Evolutionary conservation across 2,888 invertebrate species (phyloP).

Genomic region (Lissonota sp.): DNA sequence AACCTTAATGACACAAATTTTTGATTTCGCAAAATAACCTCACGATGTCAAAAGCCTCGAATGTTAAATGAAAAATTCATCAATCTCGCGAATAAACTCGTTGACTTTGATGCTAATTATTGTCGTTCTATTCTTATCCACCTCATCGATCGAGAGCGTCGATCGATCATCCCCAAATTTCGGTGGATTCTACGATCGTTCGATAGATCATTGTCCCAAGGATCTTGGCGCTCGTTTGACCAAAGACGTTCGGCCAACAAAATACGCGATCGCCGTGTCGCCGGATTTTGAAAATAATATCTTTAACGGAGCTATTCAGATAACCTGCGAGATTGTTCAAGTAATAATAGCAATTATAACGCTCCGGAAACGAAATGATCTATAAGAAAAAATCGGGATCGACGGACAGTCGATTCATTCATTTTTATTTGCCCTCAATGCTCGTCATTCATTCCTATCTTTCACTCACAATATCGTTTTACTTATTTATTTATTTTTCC

Average conservation of each 20-base stretch:
- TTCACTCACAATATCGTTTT: background rate
- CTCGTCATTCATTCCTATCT: slow-evolving; percentile 11
- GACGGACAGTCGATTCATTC: background rate
- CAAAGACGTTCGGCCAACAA: slow-evolving; percentile 51
- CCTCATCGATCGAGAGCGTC: slow-evolving; percentile 12
- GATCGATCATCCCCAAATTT: slow-evolving; percentile 9
- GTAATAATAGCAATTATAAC: slow-evolving; percentile 24
- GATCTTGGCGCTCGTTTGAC: slow-evolving; percentile 57
- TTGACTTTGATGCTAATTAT: slow-evolving; percentile 48
- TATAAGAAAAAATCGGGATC: background rate
- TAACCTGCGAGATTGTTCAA: slow-evolving; percentile 57
- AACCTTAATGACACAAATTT: background rate
- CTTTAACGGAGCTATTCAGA: slow-evolving; percentile 61
- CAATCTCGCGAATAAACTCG: slow-evolving; percentile 16
- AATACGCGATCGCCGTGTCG: slow-evolving; percentile 61
- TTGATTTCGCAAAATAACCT: too few species aligned
- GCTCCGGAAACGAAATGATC: background rate
- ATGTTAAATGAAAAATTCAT: slow-evolving; percentile 47
- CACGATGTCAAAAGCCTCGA: background rate
- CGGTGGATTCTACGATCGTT: slow-evolving; percentile 5
- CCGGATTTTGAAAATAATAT: slow-evolving; percentile 56
- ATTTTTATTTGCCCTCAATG: slow-evolving; percentile 8
- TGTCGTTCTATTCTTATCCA: slow-evolving; percentile 25
- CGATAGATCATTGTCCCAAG: slow-evolving; percentile 7
- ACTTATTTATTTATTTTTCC: too few species aligned